A percentile compares a stretch with the other conserved stretches of the same genome.
These are phyloP conservation scores for Tetheella fluctuosa DNA, from an alignment of 2,888 invertebrate species.

Conservation along the genomic window DNA sequence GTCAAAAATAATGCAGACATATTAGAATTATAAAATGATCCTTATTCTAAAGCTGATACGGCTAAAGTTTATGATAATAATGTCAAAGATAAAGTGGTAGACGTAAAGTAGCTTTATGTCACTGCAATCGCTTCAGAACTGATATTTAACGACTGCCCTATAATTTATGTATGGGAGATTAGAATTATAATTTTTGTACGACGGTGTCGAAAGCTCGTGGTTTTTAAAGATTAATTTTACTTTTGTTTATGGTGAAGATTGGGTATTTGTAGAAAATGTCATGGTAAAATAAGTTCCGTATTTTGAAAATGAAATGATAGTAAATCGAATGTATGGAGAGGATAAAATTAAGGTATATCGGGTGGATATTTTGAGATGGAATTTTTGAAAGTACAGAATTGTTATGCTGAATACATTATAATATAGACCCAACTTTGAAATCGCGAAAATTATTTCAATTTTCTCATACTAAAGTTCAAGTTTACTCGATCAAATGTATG, in stretches of 20 bases:
- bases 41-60: slow-evolving; percentile 40
- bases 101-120: slow-evolving; percentile 68
- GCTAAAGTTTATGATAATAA: slow-evolving; percentile 30
- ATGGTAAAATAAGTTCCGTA: not conserved
- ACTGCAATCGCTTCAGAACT: slow-evolving; percentile 72
- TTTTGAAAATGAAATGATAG: no score
- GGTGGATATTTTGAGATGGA: no score
- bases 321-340: no score
- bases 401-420: no score
- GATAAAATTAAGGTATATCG: no score
- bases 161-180: slow-evolving; percentile 76
- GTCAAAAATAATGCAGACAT: slow-evolving; percentile 36
- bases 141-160: slow-evolving; percentile 75
- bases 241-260: slow-evolving; percentile 30
- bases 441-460: no score
- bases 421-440: no score
- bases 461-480: no score
- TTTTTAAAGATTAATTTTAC: slow-evolving; percentile 48
- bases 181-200: slow-evolving; percentile 65
- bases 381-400: no score
- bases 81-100: slow-evolving; percentile 45
- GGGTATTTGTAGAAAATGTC: not conserved
- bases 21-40: slow-evolving; percentile 35
- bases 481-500: no score
- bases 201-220: slow-evolving; percentile 59